phyloP scores from a whole-genome alignment of 2,113 vertebrate species.

The Rhizomys pruinosus region DNA sequence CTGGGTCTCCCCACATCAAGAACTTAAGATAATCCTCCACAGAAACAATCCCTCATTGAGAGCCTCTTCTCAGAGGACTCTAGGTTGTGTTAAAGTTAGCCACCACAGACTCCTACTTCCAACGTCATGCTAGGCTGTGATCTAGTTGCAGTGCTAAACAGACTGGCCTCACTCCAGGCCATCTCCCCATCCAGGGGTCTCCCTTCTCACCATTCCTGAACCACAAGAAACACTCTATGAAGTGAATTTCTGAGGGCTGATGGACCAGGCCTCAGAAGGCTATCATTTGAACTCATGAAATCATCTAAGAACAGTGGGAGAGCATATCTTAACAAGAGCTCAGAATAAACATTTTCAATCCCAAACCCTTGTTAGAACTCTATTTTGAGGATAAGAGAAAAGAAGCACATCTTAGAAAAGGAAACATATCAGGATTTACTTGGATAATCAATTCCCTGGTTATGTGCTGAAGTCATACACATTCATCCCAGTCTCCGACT shows the following conservation, averaged over 20 bases:
- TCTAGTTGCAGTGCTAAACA: background rate
- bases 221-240: background rate
- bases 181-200: background rate
- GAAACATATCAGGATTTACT: conserved; percentile 42
- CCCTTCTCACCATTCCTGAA: background rate
- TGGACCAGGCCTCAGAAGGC: background rate
- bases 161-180: background rate
- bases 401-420: conserved; percentile 23
- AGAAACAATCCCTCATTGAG: background rate
- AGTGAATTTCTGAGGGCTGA: background rate
- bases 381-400: conserved; percentile 35
- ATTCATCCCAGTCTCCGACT: conserved; percentile 37
- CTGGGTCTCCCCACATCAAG: background rate
- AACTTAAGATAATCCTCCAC: background rate
- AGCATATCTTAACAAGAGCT: background rate
- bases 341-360: conserved; percentile 33
- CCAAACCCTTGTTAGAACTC: conserved; percentile 37
- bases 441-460: conserved; percentile 39
- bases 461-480: conserved; percentile 53
- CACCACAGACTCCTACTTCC: background rate
- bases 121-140: conserved; percentile 14
- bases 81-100: background rate
- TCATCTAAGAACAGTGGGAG: background rate
- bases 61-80: background rate
- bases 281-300: background rate